phyloP scores from a whole-genome alignment of 2,797 vertebrate species.

The Argyrosomus regius region DNA sequence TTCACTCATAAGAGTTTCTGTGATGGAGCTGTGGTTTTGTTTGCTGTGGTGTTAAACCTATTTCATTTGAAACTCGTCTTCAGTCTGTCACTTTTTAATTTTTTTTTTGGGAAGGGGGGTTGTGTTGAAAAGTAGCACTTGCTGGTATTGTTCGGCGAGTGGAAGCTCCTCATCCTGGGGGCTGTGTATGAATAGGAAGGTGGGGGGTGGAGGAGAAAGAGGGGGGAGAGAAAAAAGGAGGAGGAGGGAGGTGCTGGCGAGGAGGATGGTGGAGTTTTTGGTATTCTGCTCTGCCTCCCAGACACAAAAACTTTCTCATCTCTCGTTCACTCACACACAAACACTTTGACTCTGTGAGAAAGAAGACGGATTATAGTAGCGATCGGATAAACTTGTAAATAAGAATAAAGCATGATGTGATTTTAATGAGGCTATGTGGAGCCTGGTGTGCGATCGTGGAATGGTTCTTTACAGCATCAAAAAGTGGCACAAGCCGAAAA shows the following conservation, averaged over 20 bases:
- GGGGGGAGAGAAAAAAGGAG: constrained; percentile 25
- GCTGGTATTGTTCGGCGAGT: constrained; percentile 50
- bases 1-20: background rate
- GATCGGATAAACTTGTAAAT: constrained; percentile 6
- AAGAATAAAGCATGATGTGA: background rate
- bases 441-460: background rate
- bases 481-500: constrained; percentile 11
- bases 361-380: constrained; percentile 7
- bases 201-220: constrained; percentile 27
- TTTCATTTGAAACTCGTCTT: constrained; percentile 21
- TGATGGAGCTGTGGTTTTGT: constrained; percentile 21
- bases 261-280: constrained; percentile 69
- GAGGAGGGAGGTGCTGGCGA: constrained; percentile 37
- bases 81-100: constrained; percentile 17
- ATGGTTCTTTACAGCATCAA: background rate
- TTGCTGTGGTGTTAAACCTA: constrained; percentile 15
- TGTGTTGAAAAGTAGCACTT: constrained; percentile 52
- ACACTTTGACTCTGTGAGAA: constrained; percentile 41
- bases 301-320: constrained; percentile 61
- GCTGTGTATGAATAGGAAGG: constrained; percentile 54
- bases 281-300: constrained; percentile 73
- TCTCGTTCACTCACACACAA: constrained; percentile 28
- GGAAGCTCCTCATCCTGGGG: constrained; percentile 61
- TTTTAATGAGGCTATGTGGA: constrained; percentile 20
- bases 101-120: background rate